Base-by-base conservation (phyloP, 2,797 vertebrate genomes). In the Gymnothorax reevesii region DNA sequence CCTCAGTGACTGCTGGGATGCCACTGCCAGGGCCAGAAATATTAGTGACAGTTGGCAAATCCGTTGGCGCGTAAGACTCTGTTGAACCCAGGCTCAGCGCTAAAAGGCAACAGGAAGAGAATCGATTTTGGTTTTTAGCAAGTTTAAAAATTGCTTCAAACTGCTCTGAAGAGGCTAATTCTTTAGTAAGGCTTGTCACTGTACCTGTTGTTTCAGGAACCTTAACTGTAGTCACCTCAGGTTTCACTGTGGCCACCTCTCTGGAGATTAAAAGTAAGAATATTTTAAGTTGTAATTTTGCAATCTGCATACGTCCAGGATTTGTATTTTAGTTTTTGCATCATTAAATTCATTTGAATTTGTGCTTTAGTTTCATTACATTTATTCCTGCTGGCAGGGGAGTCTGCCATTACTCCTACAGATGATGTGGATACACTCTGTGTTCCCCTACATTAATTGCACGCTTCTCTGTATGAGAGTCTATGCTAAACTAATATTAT, bases 1-100 rank as follows among this genome's bases (percentile, higher is more conserved):
- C 89, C 88, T 88, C 94, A 0, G 91, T 95, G 85, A 91, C 93
- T 0, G 94, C 93, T 0, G 88, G 87, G 27, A 95, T 94, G 88
- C 95, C 90, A 0, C 93, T 94, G n/a, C 91, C 87, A 4, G 94
- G 7, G 0, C 87, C 91, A 82, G 92, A 89, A 33, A 92, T 0
- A 0, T 87, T 90, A 6, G 90, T 73, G 0, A 93, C 91, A 0
- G 83, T 82, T 2, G 90, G 87, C 55, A 84, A 62, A 2, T 88
- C 87, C 0, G 87, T 85, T 10, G 88, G 22, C 0, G 91, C 7
- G 2, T 69, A 88, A 25, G 88, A 57, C 5, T 33, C 20, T 1
- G 89, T 85, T 83, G 87, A 55, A 66, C 9, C 77, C 55, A 17
- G n/a, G 12, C 7, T 55, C 77, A 54, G 4, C 42, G 55, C 77